phyloP scores from a whole-genome alignment of 2,888 invertebrate genomes.

The Perithous albicinctus region DNA sequence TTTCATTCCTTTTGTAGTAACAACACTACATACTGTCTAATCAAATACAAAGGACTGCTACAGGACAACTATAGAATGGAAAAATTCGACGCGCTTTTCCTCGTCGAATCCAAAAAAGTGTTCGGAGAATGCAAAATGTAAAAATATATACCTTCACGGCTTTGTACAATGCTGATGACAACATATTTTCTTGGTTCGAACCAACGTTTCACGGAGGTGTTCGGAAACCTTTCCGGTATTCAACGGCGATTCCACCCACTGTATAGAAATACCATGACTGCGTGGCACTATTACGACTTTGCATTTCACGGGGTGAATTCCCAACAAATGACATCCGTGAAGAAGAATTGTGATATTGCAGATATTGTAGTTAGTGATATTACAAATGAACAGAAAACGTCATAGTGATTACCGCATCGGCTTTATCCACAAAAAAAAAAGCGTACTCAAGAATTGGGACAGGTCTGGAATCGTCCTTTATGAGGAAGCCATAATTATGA shows the following conservation, averaged over 20 bases:
- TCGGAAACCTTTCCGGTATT: constrained; percentile 9
- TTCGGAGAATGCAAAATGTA: constrained; percentile 19
- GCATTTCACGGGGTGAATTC: background rate
- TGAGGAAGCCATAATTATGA: too few species aligned
- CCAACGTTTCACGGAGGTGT: background rate
- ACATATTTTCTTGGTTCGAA: background rate
- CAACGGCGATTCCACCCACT: background rate
- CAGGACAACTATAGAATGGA: background rate
- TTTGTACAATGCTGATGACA: background rate
- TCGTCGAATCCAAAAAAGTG: constrained; percentile 45
- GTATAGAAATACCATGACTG: constrained; percentile 7
- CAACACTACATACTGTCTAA: background rate
- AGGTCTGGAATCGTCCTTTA: too few species aligned
- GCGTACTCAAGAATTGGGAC: too few species aligned
- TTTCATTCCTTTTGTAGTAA: too few species aligned
- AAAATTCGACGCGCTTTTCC: constrained; percentile 9
- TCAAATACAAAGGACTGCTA: background rate
- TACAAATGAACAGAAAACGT: too few species aligned
- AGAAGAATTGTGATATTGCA: background rate
- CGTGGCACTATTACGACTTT: constrained; percentile 8
- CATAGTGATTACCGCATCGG: background rate
- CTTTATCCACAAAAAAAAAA: background rate
- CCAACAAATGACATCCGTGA: background rate
- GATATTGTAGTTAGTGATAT: background rate
- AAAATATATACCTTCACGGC: background rate